Base-by-base conservation (phyloP, 2,797 vertebrate species). In the Myripristis murdjan region DNA sequence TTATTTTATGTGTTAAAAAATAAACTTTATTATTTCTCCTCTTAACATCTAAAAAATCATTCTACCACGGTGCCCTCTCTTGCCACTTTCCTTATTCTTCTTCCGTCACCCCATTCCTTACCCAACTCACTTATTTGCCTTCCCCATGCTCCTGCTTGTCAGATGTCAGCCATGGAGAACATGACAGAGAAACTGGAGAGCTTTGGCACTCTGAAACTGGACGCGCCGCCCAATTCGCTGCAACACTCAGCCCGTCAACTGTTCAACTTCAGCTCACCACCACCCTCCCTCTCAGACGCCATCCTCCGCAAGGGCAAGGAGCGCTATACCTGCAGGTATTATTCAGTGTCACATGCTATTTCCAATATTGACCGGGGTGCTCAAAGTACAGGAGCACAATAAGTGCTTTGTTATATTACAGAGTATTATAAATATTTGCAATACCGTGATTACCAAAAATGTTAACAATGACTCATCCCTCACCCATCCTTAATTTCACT, bases 261-360 rank as follows among this genome's bases (percentile, higher is more conserved):
- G 24, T 99, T 99, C 93, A 97, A 95, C 92, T 99, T 99, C 92
- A 95, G 97, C 67, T 97, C 98, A 0, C 98, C 98, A 0, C 96
- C 98, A 5, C 96, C 98, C 2, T 97, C 97, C 20, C 94, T 99
- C 35, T 98, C 98, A 0, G 98, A 99, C 48, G 97, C 98, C 91
- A 98, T 99, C 93, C 96, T 99, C 82, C 95, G 98, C 88, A 99
- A 99, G 95, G 98, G 98, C 93, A 99, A 99, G 92, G 98, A 99
- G 87, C 96, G 98, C 5, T 99, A 99, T 76, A 97, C 98, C 35
- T 99, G 98, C 97, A 98, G 98, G 98, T 98, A 73, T 83, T 84
- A 2, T 51, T 9, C 16, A 5, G 6, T 4, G 0, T 2, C 16
- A 9, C 24, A 15, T 18, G 5, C 49, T 6, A 14, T 52, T 61